Evolutionary conservation across 2,888 invertebrate species (phyloP), one percentile per base, ranked within the genome.

Genomic region (Chrysolina oricalcia): DNA sequence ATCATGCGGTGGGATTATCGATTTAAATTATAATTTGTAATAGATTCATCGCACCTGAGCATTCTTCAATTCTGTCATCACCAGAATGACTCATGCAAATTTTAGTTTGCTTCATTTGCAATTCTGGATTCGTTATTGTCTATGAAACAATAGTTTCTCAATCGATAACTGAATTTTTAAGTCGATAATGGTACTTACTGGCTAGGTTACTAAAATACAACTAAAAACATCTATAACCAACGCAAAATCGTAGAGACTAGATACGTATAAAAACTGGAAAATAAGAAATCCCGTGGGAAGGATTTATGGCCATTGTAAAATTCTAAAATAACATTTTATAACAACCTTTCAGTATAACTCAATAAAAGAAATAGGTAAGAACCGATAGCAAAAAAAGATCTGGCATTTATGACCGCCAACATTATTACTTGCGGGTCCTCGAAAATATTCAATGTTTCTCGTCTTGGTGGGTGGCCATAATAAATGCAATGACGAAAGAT

Each of bases 21-120:
- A 68, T 70, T 76, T 70, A 27, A 53, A 48, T 70, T 27, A 59
- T 59, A 59, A 59, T 59, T 23, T 59, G 13, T 27, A 27, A 59
- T 50, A n/a, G 8, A 59, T n/a, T 35, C 35, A 59, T 8, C 23
- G n/a, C 35, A 59, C 59, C 59, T 59, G 59, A 27, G 27, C 59
- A 59, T 35, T 59, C 27, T 59, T 23, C 17, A 27, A 59, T 35
- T 59, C n/a, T 59, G 10, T 59, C 59, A 59, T 59, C 59, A 59
- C 27, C n/a, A 15, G 35, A 15, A 59, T 59, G 59, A 59, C 23
- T 59, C 59, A 59, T 59, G 35, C 59, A 13, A 15, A n/a, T 27
- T 59, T 59, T 59, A 27, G 5, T 59, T 17, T 27, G 59, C n/a
- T 35, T 59, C 59, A 59, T 59, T 59, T 27, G 59, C 35, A 15